Evolutionary conservation across 2,797 vertebrate species (phyloP).

Genomic region (Heteromormyrus szaboi): DNA sequence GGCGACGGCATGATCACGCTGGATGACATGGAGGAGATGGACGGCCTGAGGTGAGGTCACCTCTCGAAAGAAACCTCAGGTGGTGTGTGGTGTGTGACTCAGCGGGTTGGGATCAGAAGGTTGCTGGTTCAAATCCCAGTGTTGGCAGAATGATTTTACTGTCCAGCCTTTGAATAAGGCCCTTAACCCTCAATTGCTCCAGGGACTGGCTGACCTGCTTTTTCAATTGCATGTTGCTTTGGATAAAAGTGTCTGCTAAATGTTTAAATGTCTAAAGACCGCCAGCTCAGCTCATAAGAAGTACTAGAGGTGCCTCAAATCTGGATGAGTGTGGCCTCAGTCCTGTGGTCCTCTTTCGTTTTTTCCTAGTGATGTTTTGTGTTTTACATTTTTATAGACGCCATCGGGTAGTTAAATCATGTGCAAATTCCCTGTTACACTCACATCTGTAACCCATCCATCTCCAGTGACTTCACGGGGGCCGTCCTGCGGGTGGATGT

Average conservation of each 20-base stretch:
- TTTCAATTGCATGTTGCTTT: not conserved
- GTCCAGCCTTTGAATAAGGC: not conserved
- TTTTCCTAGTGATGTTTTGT: not conserved
- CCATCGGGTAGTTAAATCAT: not conserved
- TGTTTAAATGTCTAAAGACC: not conserved
- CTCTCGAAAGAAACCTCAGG: not conserved
- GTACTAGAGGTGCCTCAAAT: not conserved
- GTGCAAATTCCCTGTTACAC: not conserved
- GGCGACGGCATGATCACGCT: conserved; percentile 98
- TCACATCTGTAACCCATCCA: conserved; percentile 3
- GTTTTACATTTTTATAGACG: conserved; percentile 9
- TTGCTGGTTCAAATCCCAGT: not conserved
- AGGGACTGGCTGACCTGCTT: not conserved
- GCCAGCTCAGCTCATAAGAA: not conserved
- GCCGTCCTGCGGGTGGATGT: conserved; percentile 88
- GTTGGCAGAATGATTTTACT: not conserved
- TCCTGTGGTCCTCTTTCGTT: not conserved
- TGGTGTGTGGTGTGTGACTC: not conserved
- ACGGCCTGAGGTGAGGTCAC: conserved; percentile 82
- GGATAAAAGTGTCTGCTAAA: not conserved
- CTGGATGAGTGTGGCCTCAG: not conserved
- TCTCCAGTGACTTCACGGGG: conserved; percentile 92
- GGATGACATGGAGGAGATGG: conserved; percentile 99
- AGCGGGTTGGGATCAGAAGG: not conserved
- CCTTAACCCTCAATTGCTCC: not conserved